A percentile compares a stretch with the other conserved stretches of the same genome.
Conservation (phyloP, 2,888 invertebrate species). For the Epinotia brunnichana region DNA sequence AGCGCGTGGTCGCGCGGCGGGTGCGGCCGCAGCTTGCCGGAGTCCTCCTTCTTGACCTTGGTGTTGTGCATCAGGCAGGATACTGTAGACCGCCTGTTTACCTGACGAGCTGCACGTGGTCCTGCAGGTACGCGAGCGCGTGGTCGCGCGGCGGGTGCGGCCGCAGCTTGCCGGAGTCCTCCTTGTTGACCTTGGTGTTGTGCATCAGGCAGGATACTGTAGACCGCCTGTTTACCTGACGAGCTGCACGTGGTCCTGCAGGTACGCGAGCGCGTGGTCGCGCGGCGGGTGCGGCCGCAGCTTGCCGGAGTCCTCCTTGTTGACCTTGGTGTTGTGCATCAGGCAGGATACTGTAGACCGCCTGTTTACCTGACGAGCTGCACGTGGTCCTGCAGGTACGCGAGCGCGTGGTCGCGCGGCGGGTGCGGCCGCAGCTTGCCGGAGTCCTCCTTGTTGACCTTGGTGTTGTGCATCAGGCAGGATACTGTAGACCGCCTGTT, state of each 20-base stretch:
- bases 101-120: slow-evolving; percentile 92
- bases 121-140: slow-evolving; percentile 88
- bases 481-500: neutral
- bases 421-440: slow-evolving; percentile 85
- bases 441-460: slow-evolving; percentile 93
- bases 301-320: slow-evolving; percentile 91
- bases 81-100: slow-evolving; percentile 49
- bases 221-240: slow-evolving; percentile 79
- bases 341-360: neutral
- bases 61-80: no score
- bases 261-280: slow-evolving; percentile 87
- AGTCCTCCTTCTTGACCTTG: slow-evolving; percentile 94
- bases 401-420: slow-evolving; percentile 85
- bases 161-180: slow-evolving; percentile 88
- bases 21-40: slow-evolving; percentile 85
- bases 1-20: slow-evolving; percentile 85
- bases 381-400: slow-evolving; percentile 92
- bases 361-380: slow-evolving; percentile 86
- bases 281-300: slow-evolving; percentile 84
- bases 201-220: no score
- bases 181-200: slow-evolving; percentile 94
- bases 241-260: slow-evolving; percentile 91
- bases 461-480: no score
- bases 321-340: slow-evolving; percentile 93
- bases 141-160: slow-evolving; percentile 85